Evolutionary conservation across 2,797 vertebrate genomes (phyloP), one percentile per base, ranked within the genome.

Genomic region (Cossypha niveicapilla): DNA sequence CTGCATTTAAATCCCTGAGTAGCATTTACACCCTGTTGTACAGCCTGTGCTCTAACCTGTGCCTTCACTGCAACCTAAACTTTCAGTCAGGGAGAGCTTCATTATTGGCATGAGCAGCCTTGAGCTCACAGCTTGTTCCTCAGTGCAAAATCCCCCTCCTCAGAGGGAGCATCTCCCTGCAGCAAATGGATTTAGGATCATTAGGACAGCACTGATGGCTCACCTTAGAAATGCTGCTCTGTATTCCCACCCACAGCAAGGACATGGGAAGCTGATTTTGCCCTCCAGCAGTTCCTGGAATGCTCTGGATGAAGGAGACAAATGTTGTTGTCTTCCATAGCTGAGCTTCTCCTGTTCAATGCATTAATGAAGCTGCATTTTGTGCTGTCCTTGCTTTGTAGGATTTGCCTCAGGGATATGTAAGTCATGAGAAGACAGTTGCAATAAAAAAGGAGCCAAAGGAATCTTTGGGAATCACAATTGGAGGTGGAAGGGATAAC

Each of bases 391-490:
- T 70, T 83, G 32, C 24, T 76, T 54, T 83, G 48, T 42, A 99
- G 99, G 98, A 99, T 83, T 98, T 98, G 93, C 98, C 98, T 70
- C 98, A 98, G 61, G 98, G 98, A 57, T 99, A 98, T 57, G 95
- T 96, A 82, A 98, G 97, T 94, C 98, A 98, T 54, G 99, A 99
- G 94, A 99, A 99, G 96, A 98, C 97, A 0, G 98, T 99, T 78
- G 98, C 97, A 89, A 88, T 99, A 91, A 99, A 98, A 96, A 99
- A 99, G 95, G 99, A 99, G 89, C 98, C 98, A 67, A 98, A 98
- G 42, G 98, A 98, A 27, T 99, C 99, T 25, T 96, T 99, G 78
- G 99, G 99, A 95, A 99, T 99, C 97, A 99, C 99, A 25, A 99
- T 99, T 8, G 98, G 98, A 7, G 99, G 99, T 1, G 99, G 99